Evolutionary conservation across 2,797 vertebrate genomes (phyloP), one percentile per base, ranked within the genome.

Genomic region (Leuciscus waleckii): DNA sequence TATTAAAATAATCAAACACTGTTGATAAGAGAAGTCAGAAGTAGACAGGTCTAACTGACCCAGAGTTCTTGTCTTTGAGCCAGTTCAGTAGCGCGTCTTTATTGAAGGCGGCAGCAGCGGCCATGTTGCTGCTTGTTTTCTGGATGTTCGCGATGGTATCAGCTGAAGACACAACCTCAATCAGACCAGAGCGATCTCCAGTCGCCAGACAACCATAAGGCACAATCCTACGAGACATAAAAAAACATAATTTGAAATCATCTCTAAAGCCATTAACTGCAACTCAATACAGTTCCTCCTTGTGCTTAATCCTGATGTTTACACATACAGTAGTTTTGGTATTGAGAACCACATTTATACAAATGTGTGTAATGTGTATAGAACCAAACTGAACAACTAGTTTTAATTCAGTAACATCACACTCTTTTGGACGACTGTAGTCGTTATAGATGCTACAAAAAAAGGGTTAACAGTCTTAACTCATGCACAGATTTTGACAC

Each of bases 141-240:
- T 99, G 98, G 92, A 99, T 99, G 94, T 99, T 99, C 79, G 98
- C 98, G 76, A 99, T 99, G 2, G 98, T 99, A 89, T 99, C 98
- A 35, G 98, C 96, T 0, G 96, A 96, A 17, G 97, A 97, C 65
- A 99, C 98, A 1, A 99, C 98, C 92, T 99, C 98, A 29, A 99
- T 99, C 89, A 99, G 94, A 86, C 98, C 98, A 13, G 98, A 94
- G 56, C 97, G 97, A 90, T 99, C 98, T 56, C 98, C 98, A n/a
- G 98, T 99, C 7, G 98, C 98, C 90, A 99, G 92, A 89, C 98
- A 99, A 85, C 97, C 97, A n/a, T 99, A 99, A 0, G 98, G 98
- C 84, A 99, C 94, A 86, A 99, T 96, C 92, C 98, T 99, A 92
- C 70, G 90, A 83, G 58, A 39, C 1, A 81, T 76, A 16, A 13